phyloP scores from a whole-genome alignment of 2,888 invertebrate species.

The Cinara cedri region DNA sequence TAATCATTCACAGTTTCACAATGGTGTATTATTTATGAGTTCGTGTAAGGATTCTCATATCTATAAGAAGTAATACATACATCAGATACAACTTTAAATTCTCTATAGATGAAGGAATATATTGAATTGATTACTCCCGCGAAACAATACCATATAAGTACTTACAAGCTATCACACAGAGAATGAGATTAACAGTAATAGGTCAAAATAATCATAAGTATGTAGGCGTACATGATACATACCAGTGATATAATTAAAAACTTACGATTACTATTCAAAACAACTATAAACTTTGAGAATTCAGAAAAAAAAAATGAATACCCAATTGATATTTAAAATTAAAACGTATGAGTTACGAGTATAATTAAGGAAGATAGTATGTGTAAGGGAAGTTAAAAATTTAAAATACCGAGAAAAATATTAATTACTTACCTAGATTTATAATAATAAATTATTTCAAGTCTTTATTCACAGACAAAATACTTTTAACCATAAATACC shows the following conservation, averaged over 20 bases:
- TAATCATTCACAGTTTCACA: background rate
- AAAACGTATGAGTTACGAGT: background rate
- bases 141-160: slow-evolving; percentile 51
- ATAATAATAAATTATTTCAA: too few species aligned
- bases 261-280: too few species aligned
- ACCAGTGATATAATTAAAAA: background rate
- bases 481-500: too few species aligned
- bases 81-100: slow-evolving; percentile 6
- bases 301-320: background rate
- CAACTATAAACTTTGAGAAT: background rate
- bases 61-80: background rate
- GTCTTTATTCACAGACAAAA: too few species aligned
- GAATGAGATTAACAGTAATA: background rate
- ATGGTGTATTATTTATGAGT: background rate
- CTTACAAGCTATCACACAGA: slow-evolving; percentile 1
- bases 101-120: slow-evolving; percentile 6
- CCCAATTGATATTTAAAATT: background rate
- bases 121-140: background rate
- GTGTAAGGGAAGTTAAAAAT: too few species aligned
- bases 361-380: background rate
- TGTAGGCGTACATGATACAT: background rate
- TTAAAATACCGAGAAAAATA: too few species aligned
- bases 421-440: too few species aligned
- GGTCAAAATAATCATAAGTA: background rate
- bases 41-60: background rate